Percentiles rank a stretch among this genome's conserved stretches.
Evolutionary conservation across 2,113 vertebrate genomes (phyloP).

Genomic region (Chaetops frenatus): DNA sequence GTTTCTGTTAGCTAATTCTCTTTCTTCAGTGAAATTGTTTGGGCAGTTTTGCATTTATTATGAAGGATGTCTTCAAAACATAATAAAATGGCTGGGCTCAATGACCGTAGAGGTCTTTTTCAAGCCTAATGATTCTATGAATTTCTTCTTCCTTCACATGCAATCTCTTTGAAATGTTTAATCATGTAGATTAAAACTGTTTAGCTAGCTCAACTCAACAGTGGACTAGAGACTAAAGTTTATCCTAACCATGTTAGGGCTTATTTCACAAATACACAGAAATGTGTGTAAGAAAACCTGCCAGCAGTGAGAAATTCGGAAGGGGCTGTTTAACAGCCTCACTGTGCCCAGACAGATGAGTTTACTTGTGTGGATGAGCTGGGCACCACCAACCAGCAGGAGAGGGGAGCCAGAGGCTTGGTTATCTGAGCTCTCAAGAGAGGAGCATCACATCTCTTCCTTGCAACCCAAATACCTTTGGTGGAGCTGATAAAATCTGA

Average conservation of each 20-base stretch:
- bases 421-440: background rate
- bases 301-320: background rate
- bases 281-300: background rate
- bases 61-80: background rate
- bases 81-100: rapidly evolving
- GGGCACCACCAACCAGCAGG: background rate
- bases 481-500: background rate
- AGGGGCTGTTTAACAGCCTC: background rate
- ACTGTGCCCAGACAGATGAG: background rate
- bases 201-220: background rate
- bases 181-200: background rate
- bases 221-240: background rate
- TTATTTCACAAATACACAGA: background rate
- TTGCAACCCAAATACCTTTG: background rate
- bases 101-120: background rate
- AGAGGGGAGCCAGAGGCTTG: background rate
- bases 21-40: background rate
- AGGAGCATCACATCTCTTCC: background rate
- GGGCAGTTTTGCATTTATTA: background rate
- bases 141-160: background rate
- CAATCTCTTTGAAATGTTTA: background rate
- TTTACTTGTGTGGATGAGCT: rapidly evolving
- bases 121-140: background rate
- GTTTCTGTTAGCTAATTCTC: background rate
- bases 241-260: background rate